phyloP scores from a whole-genome alignment of 1,140 invertebrate species.

The Drosophila parvula region DNA sequence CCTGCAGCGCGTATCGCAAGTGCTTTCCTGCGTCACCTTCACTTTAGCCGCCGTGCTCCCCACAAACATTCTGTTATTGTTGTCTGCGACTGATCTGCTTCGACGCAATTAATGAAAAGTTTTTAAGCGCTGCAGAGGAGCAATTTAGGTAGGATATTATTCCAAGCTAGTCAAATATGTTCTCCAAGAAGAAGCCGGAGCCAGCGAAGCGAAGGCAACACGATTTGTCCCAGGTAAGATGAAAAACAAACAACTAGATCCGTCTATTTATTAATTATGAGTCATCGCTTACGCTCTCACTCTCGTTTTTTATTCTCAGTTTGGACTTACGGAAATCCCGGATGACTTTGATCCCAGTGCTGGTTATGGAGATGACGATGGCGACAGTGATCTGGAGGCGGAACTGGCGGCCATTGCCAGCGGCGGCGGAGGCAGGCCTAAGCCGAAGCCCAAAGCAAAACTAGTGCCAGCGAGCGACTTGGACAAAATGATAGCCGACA shows the following conservation, averaged over 20 bases:
- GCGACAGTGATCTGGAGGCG: constrained; percentile 93
- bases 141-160: constrained; percentile 11
- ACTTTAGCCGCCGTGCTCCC: neutral
- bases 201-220: constrained; percentile 83
- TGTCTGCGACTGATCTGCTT: constrained; percentile 38
- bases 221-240: constrained; percentile 76
- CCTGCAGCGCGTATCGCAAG: neutral
- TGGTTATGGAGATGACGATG: constrained; percentile 85
- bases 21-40: constrained; percentile 25
- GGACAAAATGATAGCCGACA: constrained; percentile 90
- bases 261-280: constrained; percentile 69
- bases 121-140: constrained; percentile 1
- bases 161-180: constrained; percentile 80
- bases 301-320: constrained; percentile 85
- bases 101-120: constrained; percentile 49
- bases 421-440: constrained; percentile 85
- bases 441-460: constrained; percentile 85
- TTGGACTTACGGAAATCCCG: constrained; percentile 90
- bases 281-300: constrained; percentile 42
- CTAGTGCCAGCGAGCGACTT: constrained; percentile 85
- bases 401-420: constrained; percentile 91
- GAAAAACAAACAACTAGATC: constrained; percentile 11
- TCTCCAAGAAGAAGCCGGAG: constrained; percentile 85
- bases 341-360: constrained; percentile 86
- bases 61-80: constrained; percentile 49